These are phyloP conservation scores for Corythornis leucogaster DNA, from an alignment of 2,797 vertebrate genomes.

Conservation along the genomic window DNA sequence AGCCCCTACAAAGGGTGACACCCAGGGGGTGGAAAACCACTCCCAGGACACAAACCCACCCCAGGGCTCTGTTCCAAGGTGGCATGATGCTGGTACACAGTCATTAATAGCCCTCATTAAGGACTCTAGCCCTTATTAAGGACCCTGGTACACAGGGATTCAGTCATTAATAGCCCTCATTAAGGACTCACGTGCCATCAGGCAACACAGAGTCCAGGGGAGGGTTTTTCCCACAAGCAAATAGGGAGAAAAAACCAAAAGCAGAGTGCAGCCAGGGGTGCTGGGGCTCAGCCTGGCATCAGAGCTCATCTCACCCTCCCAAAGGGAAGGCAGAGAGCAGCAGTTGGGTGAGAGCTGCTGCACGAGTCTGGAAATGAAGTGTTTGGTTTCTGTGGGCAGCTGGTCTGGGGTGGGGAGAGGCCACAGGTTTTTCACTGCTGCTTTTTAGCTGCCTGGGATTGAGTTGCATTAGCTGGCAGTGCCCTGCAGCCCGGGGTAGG, in stretches of 20 bases:
- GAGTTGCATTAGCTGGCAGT: not conserved
- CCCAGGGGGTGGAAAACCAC: not conserved
- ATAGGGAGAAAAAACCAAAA: not conserved
- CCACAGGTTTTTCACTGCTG: not conserved
- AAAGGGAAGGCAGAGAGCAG: not conserved
- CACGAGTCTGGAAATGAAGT: not conserved
- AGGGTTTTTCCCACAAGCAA: not conserved
- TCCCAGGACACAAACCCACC: not conserved
- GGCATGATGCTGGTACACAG: no score
- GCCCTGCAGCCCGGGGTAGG: not conserved
- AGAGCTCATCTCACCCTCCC: not conserved
- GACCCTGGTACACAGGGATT: not conserved
- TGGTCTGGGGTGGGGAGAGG: not conserved
- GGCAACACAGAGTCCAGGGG: not conserved
- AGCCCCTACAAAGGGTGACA: not conserved
- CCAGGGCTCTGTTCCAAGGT: not conserved
- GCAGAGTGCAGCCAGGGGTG: no score
- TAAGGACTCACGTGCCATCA: fast-evolving
- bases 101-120: not conserved
- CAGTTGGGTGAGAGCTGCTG: not conserved
- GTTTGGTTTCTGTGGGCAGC: not conserved
- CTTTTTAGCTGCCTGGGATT: not conserved
- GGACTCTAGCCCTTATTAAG: not conserved
- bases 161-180: not conserved
- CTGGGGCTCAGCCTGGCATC: not conserved